phyloP scores from a whole-genome alignment of 2,113 vertebrate species.

The Pelmatolapia mariae region DNA sequence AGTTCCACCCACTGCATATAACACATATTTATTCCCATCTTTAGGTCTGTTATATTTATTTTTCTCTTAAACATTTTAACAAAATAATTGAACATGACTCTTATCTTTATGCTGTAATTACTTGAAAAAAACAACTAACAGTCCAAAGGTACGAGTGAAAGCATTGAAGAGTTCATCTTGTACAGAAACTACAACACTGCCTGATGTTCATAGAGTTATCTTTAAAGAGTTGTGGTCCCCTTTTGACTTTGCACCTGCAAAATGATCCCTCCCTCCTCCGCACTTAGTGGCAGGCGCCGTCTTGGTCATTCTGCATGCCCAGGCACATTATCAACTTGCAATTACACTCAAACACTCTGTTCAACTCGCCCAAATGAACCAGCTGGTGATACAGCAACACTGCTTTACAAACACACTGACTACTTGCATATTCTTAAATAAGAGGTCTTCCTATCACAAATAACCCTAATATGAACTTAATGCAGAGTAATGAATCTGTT shows the following conservation, averaged over 20 bases:
- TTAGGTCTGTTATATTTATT: not conserved
- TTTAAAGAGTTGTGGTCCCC: conserved; percentile 18
- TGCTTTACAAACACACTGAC: conserved; percentile 73
- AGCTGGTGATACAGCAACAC: conserved; percentile 61
- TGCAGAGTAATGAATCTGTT: conserved; percentile 87
- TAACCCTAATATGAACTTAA: conserved; percentile 93
- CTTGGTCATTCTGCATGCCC: conserved; percentile 56
- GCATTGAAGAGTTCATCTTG: not conserved
- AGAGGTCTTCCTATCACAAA: conserved; percentile 87
- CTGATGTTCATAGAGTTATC: conserved; percentile 18
- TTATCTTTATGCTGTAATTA: not conserved
- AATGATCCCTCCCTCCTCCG: conserved; percentile 10
- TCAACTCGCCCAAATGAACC: conserved; percentile 49
- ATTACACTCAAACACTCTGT: conserved; percentile 46
- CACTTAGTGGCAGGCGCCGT: conserved; percentile 25
- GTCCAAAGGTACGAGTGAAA: not conserved
- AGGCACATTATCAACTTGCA: conserved; percentile 64
- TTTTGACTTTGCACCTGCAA: conserved; percentile 64
- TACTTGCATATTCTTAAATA: conserved; percentile 76
- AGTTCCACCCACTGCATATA: not conserved
- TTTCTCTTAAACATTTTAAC: not conserved
- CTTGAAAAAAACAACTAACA: not conserved
- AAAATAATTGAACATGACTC: not conserved
- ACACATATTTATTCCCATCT: not conserved
- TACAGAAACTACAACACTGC: not conserved